A percentile compares a stretch with the other conserved stretches of the same genome.
Conservation (phyloP, 2,113 vertebrate genomes). For the Gymnocephalus cernua region DNA sequence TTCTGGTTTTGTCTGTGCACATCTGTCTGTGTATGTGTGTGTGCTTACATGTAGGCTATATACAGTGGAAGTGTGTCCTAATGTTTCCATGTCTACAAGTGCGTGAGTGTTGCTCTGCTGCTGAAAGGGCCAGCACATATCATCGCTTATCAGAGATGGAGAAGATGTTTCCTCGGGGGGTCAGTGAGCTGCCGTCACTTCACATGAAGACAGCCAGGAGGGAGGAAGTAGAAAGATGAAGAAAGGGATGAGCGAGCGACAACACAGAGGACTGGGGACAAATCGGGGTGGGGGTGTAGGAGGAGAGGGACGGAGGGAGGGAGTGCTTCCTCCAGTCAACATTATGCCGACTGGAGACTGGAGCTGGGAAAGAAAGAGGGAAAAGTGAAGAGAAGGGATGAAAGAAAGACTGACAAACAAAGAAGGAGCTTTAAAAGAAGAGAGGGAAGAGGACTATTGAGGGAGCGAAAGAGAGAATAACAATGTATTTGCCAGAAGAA, state of each 20-base stretch:
- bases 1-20: neutral
- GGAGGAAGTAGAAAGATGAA: slow-evolving; percentile 19
- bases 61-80: neutral
- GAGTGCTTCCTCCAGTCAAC: slow-evolving; percentile 10
- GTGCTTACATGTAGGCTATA: neutral
- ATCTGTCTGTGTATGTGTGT: neutral
- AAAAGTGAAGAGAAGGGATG: neutral
- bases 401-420: neutral
- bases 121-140: slow-evolving; percentile 55
- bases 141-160: slow-evolving; percentile 54
- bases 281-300: neutral
- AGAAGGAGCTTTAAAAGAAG: neutral
- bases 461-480: slow-evolving; percentile 13
- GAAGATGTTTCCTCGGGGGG: slow-evolving; percentile 67
- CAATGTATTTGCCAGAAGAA: slow-evolving; percentile 29
- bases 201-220: slow-evolving; percentile 62
- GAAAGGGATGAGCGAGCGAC: slow-evolving; percentile 41
- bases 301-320: neutral
- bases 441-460: slow-evolving; percentile 4
- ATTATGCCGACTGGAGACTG: neutral
- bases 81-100: slow-evolving; percentile 2
- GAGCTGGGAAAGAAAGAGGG: neutral
- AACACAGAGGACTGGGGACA: slow-evolving; percentile 7
- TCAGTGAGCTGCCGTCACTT: slow-evolving; percentile 67
- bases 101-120: neutral